Base-by-base conservation (phyloP, 2,113 vertebrate genomes). In the Malurus melanocephalus region DNA sequence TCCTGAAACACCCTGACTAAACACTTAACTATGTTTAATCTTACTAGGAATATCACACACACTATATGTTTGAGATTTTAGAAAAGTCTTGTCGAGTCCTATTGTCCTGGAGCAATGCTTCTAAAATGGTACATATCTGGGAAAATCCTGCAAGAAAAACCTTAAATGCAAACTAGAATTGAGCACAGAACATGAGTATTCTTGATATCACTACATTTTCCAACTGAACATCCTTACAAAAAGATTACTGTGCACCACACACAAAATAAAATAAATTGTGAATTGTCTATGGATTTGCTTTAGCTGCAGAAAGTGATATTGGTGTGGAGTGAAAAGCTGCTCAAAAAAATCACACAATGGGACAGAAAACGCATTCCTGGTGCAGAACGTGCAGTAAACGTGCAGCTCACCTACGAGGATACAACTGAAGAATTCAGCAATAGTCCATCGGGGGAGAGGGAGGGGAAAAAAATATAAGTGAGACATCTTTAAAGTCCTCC, bases 301-400 rank as follows among this genome's bases (percentile, higher is more conserved):
- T 95, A 97, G 96, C 93, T 67, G 97, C 97, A 96, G 96, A 96
- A 91, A 96, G 97, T 97, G 97, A 97, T 73, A 92, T 72, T 32
- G 86, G 97, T 97, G 97, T 96, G 95, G 93, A 93, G 97, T 98
- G 97, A 97, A 94, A 97, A 98, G 97, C 97, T 96, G 96, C 96
- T 97, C 38, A 95, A 95, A 87, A 87, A 95, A 95, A 94, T 96
- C 97, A 98, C 97, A 97, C 97, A 95, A 96, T 96, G 96, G 95
- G 94, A 95, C 95, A 97, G 96, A 96, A 97, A 97, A 97, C 3
- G 87, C 97, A 98, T 98, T 97, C 97, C 94, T 90, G 89, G 97
- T 98, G 97, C 97, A 98, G 94, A 97, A 97, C 97, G 97, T 98
- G 97, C 97, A 97, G 95, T 95, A 96, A 97, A 97, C 97, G 97